A percentile compares a stretch with the other conserved stretches of the same genome.
Evolutionary conservation across 2,113 vertebrate species (phyloP).

Genomic region (Eolophus roseicapilla): DNA sequence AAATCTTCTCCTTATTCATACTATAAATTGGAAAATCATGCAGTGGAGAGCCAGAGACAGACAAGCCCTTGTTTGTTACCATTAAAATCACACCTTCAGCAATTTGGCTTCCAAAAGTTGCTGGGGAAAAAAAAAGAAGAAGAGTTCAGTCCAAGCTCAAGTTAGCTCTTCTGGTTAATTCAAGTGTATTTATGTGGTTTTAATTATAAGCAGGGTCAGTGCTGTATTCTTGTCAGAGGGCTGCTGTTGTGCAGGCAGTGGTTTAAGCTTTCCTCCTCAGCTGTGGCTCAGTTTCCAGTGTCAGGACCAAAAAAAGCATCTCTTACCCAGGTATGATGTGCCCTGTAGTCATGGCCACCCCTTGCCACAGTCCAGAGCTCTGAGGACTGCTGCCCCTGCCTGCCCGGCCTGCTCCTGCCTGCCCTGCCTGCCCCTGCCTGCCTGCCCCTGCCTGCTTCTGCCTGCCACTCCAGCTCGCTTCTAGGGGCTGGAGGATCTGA

Average conservation of each 20-base stretch:
- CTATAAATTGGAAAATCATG: neutral
- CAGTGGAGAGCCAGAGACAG: neutral
- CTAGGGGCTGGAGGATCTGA: neutral
- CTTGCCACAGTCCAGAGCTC: neutral
- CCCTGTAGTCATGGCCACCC: too few species aligned
- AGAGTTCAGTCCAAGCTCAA: neutral
- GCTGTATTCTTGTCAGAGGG: neutral
- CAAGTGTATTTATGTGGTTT: neutral
- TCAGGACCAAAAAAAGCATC: neutral
- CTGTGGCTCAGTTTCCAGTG: neutral
- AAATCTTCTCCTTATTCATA: neutral
- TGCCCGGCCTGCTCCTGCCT: neutral
- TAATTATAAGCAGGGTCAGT: neutral
- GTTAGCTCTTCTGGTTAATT: neutral
- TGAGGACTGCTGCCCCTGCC: neutral
- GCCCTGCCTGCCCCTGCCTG: neutral
- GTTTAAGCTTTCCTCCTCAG: too few species aligned
- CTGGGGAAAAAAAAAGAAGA: neutral
- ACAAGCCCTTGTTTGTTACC: too few species aligned
- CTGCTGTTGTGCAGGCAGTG: too few species aligned
- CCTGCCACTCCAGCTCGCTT: neutral
- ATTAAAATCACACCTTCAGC: neutral
- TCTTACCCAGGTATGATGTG: accelerated
- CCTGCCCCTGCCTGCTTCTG: neutral
- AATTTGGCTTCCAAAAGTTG: neutral